phyloP scores from a whole-genome alignment of 2,888 invertebrate genomes.

The Euplagia quadripunctaria region DNA sequence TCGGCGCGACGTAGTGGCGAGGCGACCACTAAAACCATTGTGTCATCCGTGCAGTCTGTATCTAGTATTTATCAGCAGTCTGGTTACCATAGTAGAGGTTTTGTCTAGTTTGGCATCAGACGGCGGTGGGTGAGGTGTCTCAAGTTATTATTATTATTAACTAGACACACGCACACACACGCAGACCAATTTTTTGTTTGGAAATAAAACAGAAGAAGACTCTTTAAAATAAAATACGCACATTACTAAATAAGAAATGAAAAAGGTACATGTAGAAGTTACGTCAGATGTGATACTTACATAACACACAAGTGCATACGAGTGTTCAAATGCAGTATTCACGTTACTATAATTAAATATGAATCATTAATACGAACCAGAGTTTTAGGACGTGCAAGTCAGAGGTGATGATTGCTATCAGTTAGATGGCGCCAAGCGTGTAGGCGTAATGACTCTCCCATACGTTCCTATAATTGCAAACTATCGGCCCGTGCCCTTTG shows the following conservation, averaged over 20 bases:
- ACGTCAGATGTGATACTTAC: neutral
- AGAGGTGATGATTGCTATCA: constrained; percentile 81
- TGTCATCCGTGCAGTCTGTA: no score
- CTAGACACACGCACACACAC: no score
- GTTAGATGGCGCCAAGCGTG: constrained; percentile 71
- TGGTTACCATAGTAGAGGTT: no score
- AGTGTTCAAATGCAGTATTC: constrained; percentile 18
- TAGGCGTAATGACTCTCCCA: constrained; percentile 80
- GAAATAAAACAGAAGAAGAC: neutral
- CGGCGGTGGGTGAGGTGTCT: no score
- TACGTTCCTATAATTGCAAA: constrained; percentile 83
- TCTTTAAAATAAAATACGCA: neutral
- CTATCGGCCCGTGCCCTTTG: constrained; percentile 84
- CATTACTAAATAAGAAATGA: neutral
- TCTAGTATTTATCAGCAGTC: no score
- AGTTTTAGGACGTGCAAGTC: constrained; percentile 70
- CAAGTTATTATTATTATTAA: no score
- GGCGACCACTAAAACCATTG: no score
- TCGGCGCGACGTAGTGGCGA: no score
- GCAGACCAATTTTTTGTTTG: no score
- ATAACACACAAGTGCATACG: neutral
- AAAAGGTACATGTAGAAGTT: neutral
- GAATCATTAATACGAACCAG: constrained; percentile 48
- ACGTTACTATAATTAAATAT: constrained; percentile 50
- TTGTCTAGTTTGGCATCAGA: no score